Evolutionary conservation across 2,797 vertebrate genomes (phyloP).

Genomic region (Calcarius lapponicus): DNA sequence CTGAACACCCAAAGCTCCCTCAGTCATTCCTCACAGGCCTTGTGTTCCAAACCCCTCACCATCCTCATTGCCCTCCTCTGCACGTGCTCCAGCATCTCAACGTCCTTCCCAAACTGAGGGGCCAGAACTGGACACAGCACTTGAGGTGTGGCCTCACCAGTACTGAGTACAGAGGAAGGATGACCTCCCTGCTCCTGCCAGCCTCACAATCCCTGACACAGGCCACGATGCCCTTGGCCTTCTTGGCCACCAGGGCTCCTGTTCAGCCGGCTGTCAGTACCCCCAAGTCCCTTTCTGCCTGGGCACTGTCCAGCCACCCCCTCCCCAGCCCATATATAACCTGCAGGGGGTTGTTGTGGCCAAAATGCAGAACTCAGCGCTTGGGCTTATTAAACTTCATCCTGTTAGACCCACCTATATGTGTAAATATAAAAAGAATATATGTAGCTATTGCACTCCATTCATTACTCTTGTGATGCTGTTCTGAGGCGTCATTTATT

Average conservation of each 20-base stretch:
- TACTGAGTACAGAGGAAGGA: accelerated
- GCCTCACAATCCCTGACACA: accelerated
- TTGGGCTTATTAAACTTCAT: not conserved
- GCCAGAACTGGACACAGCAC: not conserved
- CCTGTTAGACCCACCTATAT: not conserved
- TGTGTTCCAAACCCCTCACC: not conserved
- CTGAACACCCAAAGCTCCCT: not conserved
- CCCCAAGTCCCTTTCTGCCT: not conserved
- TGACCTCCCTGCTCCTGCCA: not conserved
- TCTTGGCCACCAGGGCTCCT: not conserved
- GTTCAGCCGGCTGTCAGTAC: accelerated
- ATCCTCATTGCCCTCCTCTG: not conserved
- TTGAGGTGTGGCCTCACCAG: not conserved
- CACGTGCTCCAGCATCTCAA: accelerated
- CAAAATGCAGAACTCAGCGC: not conserved
- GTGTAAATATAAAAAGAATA: not conserved
- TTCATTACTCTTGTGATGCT: not conserved
- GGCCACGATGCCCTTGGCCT: no score
- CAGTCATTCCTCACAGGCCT: accelerated
- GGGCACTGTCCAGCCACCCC: not conserved
- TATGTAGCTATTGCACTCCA: not conserved
- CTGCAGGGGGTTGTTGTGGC: not conserved
- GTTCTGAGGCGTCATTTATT: not conserved
- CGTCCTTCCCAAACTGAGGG: accelerated
- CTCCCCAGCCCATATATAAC: accelerated